Conservation (phyloP, 2,888 invertebrate genomes). For the Drosophila neoperkinsi region DNA sequence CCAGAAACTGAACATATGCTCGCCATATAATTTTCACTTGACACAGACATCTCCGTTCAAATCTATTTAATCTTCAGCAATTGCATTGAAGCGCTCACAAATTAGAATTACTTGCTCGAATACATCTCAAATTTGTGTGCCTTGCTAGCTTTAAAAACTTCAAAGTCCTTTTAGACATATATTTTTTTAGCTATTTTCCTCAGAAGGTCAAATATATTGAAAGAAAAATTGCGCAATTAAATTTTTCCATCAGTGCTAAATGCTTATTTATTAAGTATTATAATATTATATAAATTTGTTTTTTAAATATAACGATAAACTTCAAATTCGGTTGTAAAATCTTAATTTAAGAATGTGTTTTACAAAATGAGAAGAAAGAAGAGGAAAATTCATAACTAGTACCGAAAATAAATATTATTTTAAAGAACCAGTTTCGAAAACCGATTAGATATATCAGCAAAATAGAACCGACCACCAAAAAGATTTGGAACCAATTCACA, state of each 20-base stretch:
- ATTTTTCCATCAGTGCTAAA: background rate
- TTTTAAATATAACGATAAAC: background rate
- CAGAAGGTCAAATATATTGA: background rate
- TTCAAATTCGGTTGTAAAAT: background rate
- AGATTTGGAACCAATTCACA: background rate
- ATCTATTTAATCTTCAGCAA: conserved; percentile 12
- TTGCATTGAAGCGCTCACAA: background rate
- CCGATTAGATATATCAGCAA: background rate
- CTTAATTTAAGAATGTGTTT: background rate
- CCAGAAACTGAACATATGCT: conserved; percentile 76
- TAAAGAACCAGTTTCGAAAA: background rate
- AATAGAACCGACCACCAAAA: background rate
- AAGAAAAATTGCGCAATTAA: background rate
- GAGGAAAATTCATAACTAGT: too few relatives aligned
- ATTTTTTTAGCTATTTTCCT: background rate
- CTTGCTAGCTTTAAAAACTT: background rate
- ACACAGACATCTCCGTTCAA: conserved; percentile 16
- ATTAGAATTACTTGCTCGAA: conserved; percentile 14
- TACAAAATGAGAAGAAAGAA: background rate
- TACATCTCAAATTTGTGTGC: background rate
- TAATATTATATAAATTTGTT: background rate
- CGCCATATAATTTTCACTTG: conserved; percentile 58
- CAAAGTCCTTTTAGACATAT: background rate
- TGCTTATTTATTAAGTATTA: background rate
- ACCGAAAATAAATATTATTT: background rate